Percentiles rank a stretch among this genome's conserved stretches.
phyloP scores from a whole-genome alignment of 2,113 vertebrate species.

The Ochotona princeps region DNA sequence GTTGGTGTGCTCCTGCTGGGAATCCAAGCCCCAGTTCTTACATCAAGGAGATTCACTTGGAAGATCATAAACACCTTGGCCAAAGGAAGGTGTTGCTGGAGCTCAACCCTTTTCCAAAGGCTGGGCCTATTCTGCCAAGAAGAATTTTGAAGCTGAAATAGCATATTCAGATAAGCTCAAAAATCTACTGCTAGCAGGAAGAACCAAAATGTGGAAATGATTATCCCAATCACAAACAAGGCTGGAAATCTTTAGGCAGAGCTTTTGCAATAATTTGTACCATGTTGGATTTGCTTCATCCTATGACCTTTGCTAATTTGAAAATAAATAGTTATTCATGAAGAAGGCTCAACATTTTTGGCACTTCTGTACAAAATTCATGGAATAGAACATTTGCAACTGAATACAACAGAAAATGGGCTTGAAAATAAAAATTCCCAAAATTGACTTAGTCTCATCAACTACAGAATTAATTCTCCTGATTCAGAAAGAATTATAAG shows the following conservation, averaged over 20 bases:
- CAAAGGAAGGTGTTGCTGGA: background rate
- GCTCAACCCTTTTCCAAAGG: background rate
- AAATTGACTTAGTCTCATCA: background rate
- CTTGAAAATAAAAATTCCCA: conserved; percentile 22
- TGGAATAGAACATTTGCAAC: conserved; percentile 31
- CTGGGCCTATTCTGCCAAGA: background rate
- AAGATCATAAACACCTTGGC: background rate
- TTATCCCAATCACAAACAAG: background rate
- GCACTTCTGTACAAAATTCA: background rate
- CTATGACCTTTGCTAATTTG: background rate
- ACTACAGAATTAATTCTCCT: background rate
- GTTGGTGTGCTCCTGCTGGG: background rate
- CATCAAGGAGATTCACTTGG: background rate
- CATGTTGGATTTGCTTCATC: background rate
- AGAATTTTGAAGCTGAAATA: background rate
- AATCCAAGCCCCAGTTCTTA: background rate
- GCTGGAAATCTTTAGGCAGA: background rate
- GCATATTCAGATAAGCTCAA: background rate
- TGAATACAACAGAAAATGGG: background rate
- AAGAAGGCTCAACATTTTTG: background rate
- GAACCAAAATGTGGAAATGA: background rate
- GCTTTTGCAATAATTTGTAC: background rate
- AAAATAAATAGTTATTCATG: background rate
- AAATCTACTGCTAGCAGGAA: background rate
- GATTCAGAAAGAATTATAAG: background rate